Conservation (phyloP, 2,888 invertebrate genomes). For the Lithophane ornitopus region DNA sequence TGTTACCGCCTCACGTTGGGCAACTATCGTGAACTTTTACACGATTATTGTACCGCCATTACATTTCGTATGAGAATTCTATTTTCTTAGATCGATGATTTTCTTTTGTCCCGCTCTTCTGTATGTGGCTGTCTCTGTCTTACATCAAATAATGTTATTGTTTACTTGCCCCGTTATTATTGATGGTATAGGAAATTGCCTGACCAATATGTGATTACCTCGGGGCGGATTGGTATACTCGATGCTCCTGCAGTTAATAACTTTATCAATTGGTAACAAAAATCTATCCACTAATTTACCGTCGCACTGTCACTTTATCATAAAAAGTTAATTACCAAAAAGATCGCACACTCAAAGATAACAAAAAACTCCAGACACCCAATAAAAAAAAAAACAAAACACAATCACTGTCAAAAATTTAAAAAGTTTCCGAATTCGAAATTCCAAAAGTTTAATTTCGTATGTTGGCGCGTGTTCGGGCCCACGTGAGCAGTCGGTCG, state of each 20-base stretch:
- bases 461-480: constrained; percentile 77
- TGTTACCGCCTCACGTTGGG: constrained; percentile 85
- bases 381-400: constrained; percentile 38
- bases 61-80: constrained; percentile 90
- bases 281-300: constrained; percentile 29
- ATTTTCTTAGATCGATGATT: constrained; percentile 87
- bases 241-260: constrained; percentile 64
- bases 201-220: constrained; percentile 83
- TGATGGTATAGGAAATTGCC: constrained; percentile 82
- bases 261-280: constrained; percentile 64
- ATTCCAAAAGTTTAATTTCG: constrained; percentile 71
- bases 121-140: constrained; percentile 74
- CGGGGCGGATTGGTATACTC: constrained; percentile 54
- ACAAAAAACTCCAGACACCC: constrained; percentile 12
- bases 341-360: constrained; percentile 26
- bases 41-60: constrained; percentile 88
- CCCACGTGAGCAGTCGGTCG: constrained; percentile 61
- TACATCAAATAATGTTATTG: constrained; percentile 86
- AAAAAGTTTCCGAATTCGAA: constrained; percentile 48
- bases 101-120: constrained; percentile 74
- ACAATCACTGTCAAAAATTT: constrained; percentile 56
- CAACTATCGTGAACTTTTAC: constrained; percentile 90
- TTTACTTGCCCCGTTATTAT: constrained; percentile 87
- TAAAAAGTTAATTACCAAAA: constrained; percentile 29
- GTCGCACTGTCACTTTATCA: constrained; percentile 54